Evolutionary conservation across 1,140 invertebrate species (phyloP), one percentile per base, ranked within the genome.

Genomic region (Phenacoccus solenopsis): DNA sequence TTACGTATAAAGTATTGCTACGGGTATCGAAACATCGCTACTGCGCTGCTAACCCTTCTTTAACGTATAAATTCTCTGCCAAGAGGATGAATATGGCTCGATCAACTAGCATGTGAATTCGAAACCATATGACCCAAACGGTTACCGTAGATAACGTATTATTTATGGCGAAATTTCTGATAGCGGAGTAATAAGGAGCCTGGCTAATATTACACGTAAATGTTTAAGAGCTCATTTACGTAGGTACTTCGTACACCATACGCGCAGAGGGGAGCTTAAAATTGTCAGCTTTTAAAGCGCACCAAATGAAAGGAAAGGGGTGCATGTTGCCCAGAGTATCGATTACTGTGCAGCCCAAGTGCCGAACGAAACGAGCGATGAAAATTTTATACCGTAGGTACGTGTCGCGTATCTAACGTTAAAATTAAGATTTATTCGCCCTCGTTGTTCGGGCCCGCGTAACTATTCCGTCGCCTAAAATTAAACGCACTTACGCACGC

Each of bases 81-180:
- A 64, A 64, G 59, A 64, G 25, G 10, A 24, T 24, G 59, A 64
- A 64, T 64, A 27, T 64, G 22, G 25, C 21, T 64, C 59, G 25
- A 64, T 27, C 59, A 64, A 64, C 59, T 27, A 64, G 25, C 59
- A 24, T 64, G 59, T 64, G 25, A 64, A 64, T 64, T 64, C 25
- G 59, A 64, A 64, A 64, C 59, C 59, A 27, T 64, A 64, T 64
- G 59, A 64, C 59, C 25, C 59, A 24, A 24, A 22, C 59, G 22
- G 59, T 16, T 25, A 27, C 59, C 21, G 25, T 64, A 64, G 59
- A 64, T 64, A 64, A 64, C 10, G 59, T 64, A 64, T 64, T 64
- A 64, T 64, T 64, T 64, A 64, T 64, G 59, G 59, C 21, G 59
- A 64, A 64, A 64, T 64, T 64, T 64, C 25, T 64, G 59, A 24